Evolutionary conservation across 2,888 invertebrate genomes (phyloP).

Genomic region (Perizoma flavofasciatum): DNA sequence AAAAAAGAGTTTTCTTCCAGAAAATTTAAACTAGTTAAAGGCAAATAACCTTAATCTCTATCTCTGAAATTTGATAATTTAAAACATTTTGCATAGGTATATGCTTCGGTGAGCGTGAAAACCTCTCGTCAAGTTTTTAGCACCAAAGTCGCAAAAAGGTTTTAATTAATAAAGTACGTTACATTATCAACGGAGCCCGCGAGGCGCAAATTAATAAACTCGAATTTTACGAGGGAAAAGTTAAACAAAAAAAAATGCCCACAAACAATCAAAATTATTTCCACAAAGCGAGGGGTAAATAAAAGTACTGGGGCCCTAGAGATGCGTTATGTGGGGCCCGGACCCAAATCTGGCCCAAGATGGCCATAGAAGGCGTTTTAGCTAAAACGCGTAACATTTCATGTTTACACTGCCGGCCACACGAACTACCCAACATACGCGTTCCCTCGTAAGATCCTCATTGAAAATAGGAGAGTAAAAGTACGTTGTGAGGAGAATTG

Average conservation of each 20-base stretch:
- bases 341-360: conserved; percentile 56
- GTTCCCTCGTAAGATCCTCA: conserved; percentile 4
- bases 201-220: conserved; percentile 41
- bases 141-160: conserved; percentile 37
- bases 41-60: too few relatives aligned
- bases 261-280: conserved; percentile 43
- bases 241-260: conserved; percentile 38
- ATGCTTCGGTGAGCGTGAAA: conserved; percentile 20
- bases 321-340: conserved; percentile 51
- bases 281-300: conserved; percentile 37
- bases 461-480: conserved; percentile 6
- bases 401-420: conserved; percentile 47
- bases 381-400: conserved; percentile 59
- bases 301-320: conserved; percentile 43
- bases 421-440: conserved; percentile 15
- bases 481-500: conserved; percentile 39
- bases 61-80: too few relatives aligned
- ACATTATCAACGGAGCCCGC: conserved; percentile 38
- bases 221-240: conserved; percentile 33
- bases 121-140: conserved; percentile 29
- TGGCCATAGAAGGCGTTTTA: conserved; percentile 64
- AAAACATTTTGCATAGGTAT: too few relatives aligned
- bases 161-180: conserved; percentile 41
- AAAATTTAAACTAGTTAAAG: too few relatives aligned
- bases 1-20: too few relatives aligned